These are phyloP conservation scores for Callitettix versicolor DNA, from an alignment of 1,140 invertebrate species.

Conservation along the genomic window DNA sequence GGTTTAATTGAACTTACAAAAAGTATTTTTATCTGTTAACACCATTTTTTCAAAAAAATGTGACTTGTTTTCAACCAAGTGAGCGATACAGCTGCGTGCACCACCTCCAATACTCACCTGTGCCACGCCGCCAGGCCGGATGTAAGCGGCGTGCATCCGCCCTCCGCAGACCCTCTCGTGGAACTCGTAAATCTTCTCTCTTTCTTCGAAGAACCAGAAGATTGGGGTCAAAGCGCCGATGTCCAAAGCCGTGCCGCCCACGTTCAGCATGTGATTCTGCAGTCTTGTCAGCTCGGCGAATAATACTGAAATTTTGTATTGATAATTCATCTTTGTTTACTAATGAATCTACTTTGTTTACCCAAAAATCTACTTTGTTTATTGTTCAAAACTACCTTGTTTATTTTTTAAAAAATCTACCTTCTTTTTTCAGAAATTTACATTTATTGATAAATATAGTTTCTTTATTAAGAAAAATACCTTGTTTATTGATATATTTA, in stretches of 20 bases:
- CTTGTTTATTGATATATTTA: too few species aligned
- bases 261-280: conserved; percentile 69
- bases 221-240: conserved; percentile 77
- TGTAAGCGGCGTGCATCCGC: conserved; percentile 72
- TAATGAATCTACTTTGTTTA: too few species aligned
- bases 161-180: conserved; percentile 75
- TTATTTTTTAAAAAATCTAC: too few species aligned
- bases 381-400: too few species aligned
- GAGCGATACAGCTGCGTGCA: conserved; percentile 70
- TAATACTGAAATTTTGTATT: conserved; percentile 66
- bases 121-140: conserved; percentile 70
- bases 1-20: too few species aligned
- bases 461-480: too few species aligned
- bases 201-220: conserved; percentile 82
- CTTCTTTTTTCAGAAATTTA: too few species aligned
- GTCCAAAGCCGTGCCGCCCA: conserved; percentile 65
- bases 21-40: too few species aligned
- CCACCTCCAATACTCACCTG: too few species aligned
- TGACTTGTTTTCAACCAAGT: conserved; percentile 70
- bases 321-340: too few species aligned
- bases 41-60: conserved; percentile 59
- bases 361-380: too few species aligned
- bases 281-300: conserved; percentile 73
- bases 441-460: too few species aligned
- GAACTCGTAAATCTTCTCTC: conserved; percentile 81